Evolutionary conservation across 1,140 invertebrate genomes (phyloP), one percentile per base, ranked within the genome.

Genomic region (Ceratina japonica): DNA sequence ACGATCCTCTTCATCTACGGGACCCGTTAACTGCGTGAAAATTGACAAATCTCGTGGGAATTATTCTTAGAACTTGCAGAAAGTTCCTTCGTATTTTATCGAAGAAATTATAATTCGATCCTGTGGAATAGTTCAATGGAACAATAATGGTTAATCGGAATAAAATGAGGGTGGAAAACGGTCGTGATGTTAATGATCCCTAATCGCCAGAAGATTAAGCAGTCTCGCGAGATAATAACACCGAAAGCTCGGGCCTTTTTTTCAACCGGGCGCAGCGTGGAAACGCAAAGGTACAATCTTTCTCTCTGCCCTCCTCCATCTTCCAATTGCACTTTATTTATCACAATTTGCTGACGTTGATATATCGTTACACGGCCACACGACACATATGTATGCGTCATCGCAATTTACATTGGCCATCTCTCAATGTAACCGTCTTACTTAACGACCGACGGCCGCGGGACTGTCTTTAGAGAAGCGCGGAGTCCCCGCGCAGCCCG

Each of bases 321-420:
- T 88, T 89, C 87, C 87, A 89, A 91, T 90, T 90, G 88, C 86
- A 88, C 89, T 91, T 91, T 91, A 91, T 91, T 91, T 91, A 91
- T 91, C 90, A 91, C 89, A 90, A 91, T 91, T 91, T 91, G 84
- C 86, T 86, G 90, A 91, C 90, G 82, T 90, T 91, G 90, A 91
- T 91, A 88, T 90, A 91, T 91, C 85, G 86, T 84, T 88, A 89
- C 89, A 90, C 73, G 87, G 71, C 77, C 79, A 74, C 78, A 82
- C 87, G 86, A 87, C 84, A 86, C 82, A 90, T 87, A 84, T 84
- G 87, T 86, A 85, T 86, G 87, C 86, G 88, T 89, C 90, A 89
- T 88, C 86, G 87, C 90, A 90, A 91, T 91, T 91, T 90, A 90
- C 89, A 91, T 90, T 84, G 87, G 82, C 85, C 87, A 90, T 91